phyloP scores from a whole-genome alignment of 2,113 vertebrate species.

The Apteryx owenii region DNA sequence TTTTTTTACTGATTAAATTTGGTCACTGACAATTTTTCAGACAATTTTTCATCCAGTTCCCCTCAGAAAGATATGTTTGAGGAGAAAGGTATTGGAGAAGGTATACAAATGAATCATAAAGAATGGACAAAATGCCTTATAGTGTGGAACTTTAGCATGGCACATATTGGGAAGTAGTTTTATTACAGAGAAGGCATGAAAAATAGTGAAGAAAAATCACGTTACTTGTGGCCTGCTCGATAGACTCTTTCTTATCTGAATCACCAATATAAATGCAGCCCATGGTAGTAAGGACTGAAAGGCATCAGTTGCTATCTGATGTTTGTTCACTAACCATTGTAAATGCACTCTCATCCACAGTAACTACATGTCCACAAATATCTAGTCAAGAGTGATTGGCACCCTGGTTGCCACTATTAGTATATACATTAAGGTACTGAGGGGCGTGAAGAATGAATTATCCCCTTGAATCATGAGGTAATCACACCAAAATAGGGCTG shows the following conservation, averaged over 20 bases:
- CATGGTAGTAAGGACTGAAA: background rate
- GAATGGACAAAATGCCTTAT: background rate
- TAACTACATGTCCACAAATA: slow-evolving; percentile 58
- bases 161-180: background rate
- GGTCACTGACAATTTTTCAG: background rate
- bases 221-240: background rate
- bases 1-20: background rate
- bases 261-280: slow-evolving; percentile 14
- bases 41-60: background rate
- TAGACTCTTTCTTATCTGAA: slow-evolving; percentile 13
- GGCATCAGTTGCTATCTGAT: background rate
- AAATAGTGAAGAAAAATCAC: background rate
- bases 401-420: slow-evolving; percentile 51
- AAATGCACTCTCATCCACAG: slow-evolving; percentile 32
- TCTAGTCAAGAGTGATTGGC: slow-evolving; percentile 54
- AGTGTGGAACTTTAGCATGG: background rate
- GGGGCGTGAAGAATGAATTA: slow-evolving; percentile 51
- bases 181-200: background rate
- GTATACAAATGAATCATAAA: background rate
- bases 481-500: slow-evolving; percentile 41
- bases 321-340: slow-evolving; percentile 27
- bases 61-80: background rate
- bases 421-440: slow-evolving; percentile 49
- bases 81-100: background rate
- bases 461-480: slow-evolving; percentile 56